Percentiles rank a stretch among this genome's conserved stretches.
Conservation (phyloP, 1,140 invertebrate genomes). For the Platorchestia sp. region DNA sequence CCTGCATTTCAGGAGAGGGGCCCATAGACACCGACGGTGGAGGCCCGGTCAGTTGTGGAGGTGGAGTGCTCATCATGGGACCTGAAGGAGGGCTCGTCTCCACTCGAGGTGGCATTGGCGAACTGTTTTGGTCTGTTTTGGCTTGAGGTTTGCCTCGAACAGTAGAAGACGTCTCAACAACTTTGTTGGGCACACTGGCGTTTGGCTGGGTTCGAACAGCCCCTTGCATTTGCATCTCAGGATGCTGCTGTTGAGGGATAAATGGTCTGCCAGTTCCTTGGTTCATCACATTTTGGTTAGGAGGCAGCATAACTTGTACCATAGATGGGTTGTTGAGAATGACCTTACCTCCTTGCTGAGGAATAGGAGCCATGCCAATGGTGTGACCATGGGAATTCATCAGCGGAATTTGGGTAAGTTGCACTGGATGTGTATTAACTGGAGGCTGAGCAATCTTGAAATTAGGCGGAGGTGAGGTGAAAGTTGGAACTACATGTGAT, state of each 20-base stretch:
- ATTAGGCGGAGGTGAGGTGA: background rate
- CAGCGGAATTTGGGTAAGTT: background rate
- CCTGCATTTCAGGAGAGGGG: constrained; percentile 12
- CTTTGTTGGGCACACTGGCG: background rate
- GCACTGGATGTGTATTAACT: background rate
- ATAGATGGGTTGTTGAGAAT: constrained; percentile 16
- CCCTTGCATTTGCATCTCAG: background rate
- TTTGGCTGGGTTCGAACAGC: background rate
- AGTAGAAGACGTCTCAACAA: background rate
- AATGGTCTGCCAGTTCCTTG: background rate
- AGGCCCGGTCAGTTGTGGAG: background rate
- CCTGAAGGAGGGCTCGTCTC: constrained; percentile 38
- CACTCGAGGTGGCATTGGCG: background rate
- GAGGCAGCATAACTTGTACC: constrained; percentile 4
- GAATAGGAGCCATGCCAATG: constrained; percentile 7
- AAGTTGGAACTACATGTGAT: background rate
- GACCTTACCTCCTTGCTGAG: background rate
- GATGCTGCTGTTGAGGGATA: background rate
- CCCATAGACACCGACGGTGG: background rate
- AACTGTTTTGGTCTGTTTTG: background rate
- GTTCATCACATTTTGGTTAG: constrained; percentile 1
- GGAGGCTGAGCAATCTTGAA: background rate
- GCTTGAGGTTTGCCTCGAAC: background rate
- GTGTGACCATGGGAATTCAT: background rate
- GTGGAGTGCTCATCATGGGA: background rate